These are phyloP conservation scores for Neoitamus cyanurus DNA, from an alignment of 2,888 invertebrate genomes.

Conservation along the genomic window DNA sequence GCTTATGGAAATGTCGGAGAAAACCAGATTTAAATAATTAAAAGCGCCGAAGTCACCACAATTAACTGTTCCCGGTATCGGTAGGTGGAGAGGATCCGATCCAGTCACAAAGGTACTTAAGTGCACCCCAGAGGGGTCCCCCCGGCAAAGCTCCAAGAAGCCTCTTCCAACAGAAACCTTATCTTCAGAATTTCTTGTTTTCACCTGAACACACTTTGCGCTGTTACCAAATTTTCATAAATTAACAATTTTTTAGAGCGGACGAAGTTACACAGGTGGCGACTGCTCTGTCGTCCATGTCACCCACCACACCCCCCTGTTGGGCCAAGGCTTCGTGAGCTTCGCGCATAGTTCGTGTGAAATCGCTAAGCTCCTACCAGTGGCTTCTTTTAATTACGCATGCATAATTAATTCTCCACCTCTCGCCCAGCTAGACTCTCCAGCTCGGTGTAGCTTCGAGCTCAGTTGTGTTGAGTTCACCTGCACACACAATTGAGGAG, in stretches of 20 bases:
- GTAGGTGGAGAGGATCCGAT: not conserved
- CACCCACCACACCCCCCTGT: not conserved
- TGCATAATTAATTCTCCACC: constrained; percentile 38
- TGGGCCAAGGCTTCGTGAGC: not conserved
- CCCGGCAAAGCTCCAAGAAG: not conserved
- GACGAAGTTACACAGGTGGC: not conserved
- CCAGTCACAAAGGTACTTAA: not conserved
- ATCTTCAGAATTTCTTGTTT: constrained; percentile 30
- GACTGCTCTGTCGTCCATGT: not conserved
- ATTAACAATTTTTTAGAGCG: constrained; percentile 22
- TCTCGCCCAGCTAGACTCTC: not conserved
- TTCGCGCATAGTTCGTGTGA: constrained; percentile 23
- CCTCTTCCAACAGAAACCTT: not conserved
- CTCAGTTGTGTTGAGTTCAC: not conserved
- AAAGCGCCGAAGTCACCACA: not conserved
- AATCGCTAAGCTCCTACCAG: not conserved
- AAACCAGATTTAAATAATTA: constrained; percentile 39
- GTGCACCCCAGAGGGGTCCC: not conserved
- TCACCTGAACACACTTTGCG: constrained; percentile 31
- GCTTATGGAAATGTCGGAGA: not conserved
- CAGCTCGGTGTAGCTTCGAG: not conserved
- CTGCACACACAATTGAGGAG: not conserved
- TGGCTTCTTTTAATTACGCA: constrained; percentile 43
- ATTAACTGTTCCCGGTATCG: constrained; percentile 26
- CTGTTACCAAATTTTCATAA: constrained; percentile 12